These are phyloP conservation scores for Thunnus maccoyii DNA, from an alignment of 2,113 vertebrate species.

Conservation along the genomic window DNA sequence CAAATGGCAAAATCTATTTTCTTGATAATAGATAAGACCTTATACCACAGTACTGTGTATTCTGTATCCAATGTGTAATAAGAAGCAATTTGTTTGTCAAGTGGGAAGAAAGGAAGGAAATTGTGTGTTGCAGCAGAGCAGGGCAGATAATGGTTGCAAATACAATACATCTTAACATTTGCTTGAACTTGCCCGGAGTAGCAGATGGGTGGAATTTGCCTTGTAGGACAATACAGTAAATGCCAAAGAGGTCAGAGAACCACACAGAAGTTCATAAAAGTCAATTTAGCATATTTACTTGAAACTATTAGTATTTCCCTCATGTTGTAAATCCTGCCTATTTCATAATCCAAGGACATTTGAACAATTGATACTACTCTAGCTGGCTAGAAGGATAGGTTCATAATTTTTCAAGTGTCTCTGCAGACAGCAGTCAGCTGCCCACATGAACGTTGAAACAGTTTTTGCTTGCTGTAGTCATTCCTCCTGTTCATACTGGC, in stretches of 20 bases:
- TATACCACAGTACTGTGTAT: slow-evolving; percentile 14
- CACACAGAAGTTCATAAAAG: slow-evolving; percentile 46
- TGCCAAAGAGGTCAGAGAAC: slow-evolving; percentile 60
- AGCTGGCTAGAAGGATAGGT: no score
- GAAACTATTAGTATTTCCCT: neutral
- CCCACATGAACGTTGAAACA: no score
- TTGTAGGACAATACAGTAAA: slow-evolving; percentile 60
- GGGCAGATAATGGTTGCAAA: slow-evolving; percentile 46
- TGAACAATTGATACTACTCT: neutral
- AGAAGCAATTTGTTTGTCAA: neutral
- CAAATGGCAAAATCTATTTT: slow-evolving; percentile 8
- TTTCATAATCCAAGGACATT: slow-evolving; percentile 33
- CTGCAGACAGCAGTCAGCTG: no score
- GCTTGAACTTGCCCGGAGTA: slow-evolving; percentile 48
- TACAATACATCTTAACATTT: slow-evolving; percentile 66
- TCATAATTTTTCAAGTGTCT: no score
- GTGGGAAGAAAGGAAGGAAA: neutral
- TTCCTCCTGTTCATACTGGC: no score
- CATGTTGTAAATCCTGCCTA: neutral
- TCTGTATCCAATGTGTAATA: slow-evolving; percentile 14
- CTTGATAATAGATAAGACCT: no score
- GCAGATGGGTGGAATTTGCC: slow-evolving; percentile 61
- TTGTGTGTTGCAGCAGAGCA: slow-evolving; percentile 17
- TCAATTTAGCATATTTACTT: slow-evolving; percentile 64
- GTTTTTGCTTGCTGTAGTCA: no score